Evolutionary conservation across 1,140 invertebrate genomes (phyloP), one percentile per base, ranked within the genome.

Genomic region (Leucophenga varia): DNA sequence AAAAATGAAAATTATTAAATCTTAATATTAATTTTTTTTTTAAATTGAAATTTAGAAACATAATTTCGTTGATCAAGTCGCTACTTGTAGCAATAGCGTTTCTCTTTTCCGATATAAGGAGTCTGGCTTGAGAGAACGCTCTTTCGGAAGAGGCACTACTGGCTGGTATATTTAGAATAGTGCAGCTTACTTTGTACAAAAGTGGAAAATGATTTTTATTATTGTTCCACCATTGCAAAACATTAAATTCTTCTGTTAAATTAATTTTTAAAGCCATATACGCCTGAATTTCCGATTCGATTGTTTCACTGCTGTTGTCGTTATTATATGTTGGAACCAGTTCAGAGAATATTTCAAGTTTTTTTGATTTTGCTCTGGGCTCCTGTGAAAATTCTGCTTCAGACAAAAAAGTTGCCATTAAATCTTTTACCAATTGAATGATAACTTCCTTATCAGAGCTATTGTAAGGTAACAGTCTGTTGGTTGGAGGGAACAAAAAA

Each of bases 401-500:
- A 5, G 16, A 18, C 19, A 6, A 38, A 19, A 16, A 18, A 7
- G 19, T 38, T 38, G 4, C 5, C 36, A 38, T 38, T 38, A 38
- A 38, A 4, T 19, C 9, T 38, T 9, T 38, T 4, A 8, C 8
- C n/a, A 8, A 5, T 5, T 19, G 5, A 8, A 38, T 18, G 6
- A n/a, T 38, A 8, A 8, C 3, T 8, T 10, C 9, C 18, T 21
- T 38, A 16, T 38, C 36, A 17, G 3, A 8, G 6, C 5, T 21
- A 18, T 8, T 38, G 17, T 3, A 38, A 19, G 8, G 36, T 8
- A 38, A 19, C n/a, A 38, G 13, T 13, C n/a, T 38, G n/a, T 38
- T 38, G 5, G 36, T 38, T 18, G 36, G 36, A 3, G 36, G 36
- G n/a, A 38, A 38, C 8, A 38, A 21, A 38, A 38, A n/a, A 38